phyloP scores from a whole-genome alignment of 2,113 vertebrate genomes.

The Lepus americanus region DNA sequence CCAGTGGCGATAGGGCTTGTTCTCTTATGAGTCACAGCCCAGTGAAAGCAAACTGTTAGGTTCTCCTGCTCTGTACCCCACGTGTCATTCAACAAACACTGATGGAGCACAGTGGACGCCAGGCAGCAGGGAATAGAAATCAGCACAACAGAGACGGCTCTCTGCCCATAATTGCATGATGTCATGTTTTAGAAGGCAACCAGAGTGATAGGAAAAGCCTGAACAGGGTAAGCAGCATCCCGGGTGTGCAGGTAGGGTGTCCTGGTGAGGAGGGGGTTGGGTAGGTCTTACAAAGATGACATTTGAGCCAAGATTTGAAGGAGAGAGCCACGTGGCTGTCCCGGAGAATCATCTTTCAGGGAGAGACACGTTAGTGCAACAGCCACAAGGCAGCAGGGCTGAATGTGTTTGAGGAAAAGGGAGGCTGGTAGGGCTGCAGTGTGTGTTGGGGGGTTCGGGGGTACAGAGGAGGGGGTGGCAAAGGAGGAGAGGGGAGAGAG shows the following conservation, averaged over 20 bases:
- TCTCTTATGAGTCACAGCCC: not conserved
- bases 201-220: not conserved
- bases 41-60: not conserved
- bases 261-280: not conserved
- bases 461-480: no score
- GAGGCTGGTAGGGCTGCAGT: not conserved
- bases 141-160: no score
- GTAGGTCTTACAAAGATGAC: not conserved
- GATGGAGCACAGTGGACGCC: not conserved
- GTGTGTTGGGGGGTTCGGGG: not conserved
- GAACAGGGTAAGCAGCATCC: not conserved
- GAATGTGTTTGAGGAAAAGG: not conserved
- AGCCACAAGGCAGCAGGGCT: not conserved
- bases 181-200: not conserved
- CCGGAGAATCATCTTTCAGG: not conserved
- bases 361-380: not conserved
- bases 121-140: not conserved
- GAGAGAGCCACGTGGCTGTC: not conserved
- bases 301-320: not conserved
- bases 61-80: not conserved
- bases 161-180: not conserved
- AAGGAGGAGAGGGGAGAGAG: no score
- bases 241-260: not conserved
- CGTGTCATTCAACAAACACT: not conserved
- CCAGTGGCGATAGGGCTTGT: not conserved